Evolutionary conservation across 1,140 invertebrate species (phyloP).

Genomic region (Pseudomyrmex flavicornis): DNA sequence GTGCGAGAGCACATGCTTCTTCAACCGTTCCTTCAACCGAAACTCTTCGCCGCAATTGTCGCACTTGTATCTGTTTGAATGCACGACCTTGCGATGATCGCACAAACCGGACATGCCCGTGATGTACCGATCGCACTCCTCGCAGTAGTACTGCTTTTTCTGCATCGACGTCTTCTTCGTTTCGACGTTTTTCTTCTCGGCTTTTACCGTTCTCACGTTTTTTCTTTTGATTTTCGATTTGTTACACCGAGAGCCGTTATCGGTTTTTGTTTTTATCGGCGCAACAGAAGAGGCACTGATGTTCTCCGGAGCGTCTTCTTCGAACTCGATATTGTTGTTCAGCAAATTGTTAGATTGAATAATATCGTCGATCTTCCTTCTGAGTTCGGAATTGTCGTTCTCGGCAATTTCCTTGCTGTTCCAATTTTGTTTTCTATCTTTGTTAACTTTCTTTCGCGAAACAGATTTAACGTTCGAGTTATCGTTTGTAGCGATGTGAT

Average conservation of each 20-base stretch:
- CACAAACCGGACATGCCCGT: conserved; percentile 89
- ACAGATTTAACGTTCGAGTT: not conserved
- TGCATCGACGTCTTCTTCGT: conserved; percentile 32
- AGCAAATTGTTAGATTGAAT: conserved; percentile 80
- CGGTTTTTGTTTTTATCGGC: conserved; percentile 34
- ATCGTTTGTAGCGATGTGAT: conserved; percentile 34
- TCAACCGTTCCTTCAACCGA: conserved; percentile 90
- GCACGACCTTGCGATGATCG: conserved; percentile 87
- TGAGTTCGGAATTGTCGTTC: conserved; percentile 65
- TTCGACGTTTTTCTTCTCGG: not conserved
- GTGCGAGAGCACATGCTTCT: conserved; percentile 92
- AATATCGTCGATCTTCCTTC: conserved; percentile 76
- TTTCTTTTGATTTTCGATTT: not conserved
- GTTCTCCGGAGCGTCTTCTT: not conserved
- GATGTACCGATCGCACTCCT: conserved; percentile 90
- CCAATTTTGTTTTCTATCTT: conserved; percentile 12
- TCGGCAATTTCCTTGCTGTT: conserved; percentile 12
- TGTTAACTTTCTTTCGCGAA: conserved; percentile 14
- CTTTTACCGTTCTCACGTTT: conserved; percentile 14
- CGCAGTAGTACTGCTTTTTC: conserved; percentile 87
- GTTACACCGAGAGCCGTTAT: not conserved
- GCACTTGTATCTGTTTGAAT: conserved; percentile 87
- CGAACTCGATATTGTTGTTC: conserved; percentile 77
- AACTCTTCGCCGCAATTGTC: conserved; percentile 90
- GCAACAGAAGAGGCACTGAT: conserved; percentile 49